A percentile compares a stretch with the other conserved stretches of the same genome.
Evolutionary conservation across 2,113 vertebrate genomes (phyloP).

Genomic region (Myotis lucifugus): DNA sequence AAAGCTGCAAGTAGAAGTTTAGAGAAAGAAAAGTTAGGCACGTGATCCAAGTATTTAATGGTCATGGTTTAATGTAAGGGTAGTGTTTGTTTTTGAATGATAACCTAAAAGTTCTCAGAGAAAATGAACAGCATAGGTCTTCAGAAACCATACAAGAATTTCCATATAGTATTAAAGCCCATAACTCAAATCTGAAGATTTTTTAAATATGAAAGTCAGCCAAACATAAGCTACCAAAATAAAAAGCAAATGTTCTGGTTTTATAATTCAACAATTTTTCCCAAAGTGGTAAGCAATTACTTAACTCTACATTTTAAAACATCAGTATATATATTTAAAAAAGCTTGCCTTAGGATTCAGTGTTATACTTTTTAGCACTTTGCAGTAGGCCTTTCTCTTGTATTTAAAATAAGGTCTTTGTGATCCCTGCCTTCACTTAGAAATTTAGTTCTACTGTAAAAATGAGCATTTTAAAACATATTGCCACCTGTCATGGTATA

Average conservation of each 20-base stretch:
- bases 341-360: constrained; percentile 78
- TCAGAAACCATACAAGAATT: constrained; percentile 49
- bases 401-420: constrained; percentile 54
- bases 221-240: constrained; percentile 78
- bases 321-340: constrained; percentile 61
- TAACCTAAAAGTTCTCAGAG: constrained; percentile 59
- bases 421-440: constrained; percentile 49
- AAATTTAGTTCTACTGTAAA: constrained; percentile 68
- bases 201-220: constrained; percentile 65
- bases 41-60: neutral
- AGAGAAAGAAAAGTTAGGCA: neutral
- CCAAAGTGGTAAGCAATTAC: constrained; percentile 52
- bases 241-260: constrained; percentile 74
- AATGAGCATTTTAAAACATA: constrained; percentile 62
- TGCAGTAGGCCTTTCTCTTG: constrained; percentile 62
- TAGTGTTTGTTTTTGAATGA: constrained; percentile 64
- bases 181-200: constrained; percentile 56
- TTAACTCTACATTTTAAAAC: constrained; percentile 74
- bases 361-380: constrained; percentile 67
- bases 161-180: constrained; percentile 72
- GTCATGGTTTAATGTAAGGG: constrained; percentile 50
- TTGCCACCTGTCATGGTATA: constrained; percentile 45
- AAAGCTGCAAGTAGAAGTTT: constrained; percentile 59
- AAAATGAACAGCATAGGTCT: neutral
- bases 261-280: constrained; percentile 64